A percentile compares a stretch with the other conserved stretches of the same genome.
phyloP scores from a whole-genome alignment of 2,797 vertebrate species.

The Synaphobranchus kaupii region DNA sequence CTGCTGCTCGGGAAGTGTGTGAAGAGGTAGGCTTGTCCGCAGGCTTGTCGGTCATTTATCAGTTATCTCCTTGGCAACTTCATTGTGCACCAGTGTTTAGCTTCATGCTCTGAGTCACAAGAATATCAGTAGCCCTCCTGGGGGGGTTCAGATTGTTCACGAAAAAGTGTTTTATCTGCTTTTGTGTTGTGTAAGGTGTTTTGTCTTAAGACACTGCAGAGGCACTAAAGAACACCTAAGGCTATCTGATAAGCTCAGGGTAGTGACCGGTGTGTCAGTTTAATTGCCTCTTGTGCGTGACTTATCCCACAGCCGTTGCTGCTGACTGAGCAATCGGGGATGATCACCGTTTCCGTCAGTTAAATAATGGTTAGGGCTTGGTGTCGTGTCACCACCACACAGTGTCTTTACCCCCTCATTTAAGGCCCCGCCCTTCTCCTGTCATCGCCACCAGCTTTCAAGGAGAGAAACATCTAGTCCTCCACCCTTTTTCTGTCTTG shows the following conservation, averaged over 20 bases:
- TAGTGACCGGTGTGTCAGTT: not conserved
- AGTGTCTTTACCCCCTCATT: not conserved
- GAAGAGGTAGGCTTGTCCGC: conserved; percentile 84
- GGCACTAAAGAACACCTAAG: not conserved
- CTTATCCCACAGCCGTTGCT: not conserved
- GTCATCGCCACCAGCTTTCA: not conserved
- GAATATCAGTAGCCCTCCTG: not conserved
- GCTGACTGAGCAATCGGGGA: not conserved
- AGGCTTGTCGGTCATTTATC: not conserved
- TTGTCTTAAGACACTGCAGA: not conserved
- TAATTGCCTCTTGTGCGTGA: not conserved
- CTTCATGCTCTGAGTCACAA: not conserved
- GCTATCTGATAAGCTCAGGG: not conserved
- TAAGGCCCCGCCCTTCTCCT: not conserved
- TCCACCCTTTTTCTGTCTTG: not conserved
- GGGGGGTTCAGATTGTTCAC: not conserved
- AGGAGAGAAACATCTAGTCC: not conserved
- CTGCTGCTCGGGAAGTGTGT: conserved; percentile 93
- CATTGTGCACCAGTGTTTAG: not conserved
- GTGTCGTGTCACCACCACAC: not conserved
- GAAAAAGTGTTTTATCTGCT: not conserved
- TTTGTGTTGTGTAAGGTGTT: too few species aligned
- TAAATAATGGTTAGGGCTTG: not conserved
- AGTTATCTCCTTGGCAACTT: not conserved
- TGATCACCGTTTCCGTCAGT: not conserved